Evolutionary conservation across 92 coral and sea anemone species (phyloP).

Genomic region (Palythoa caribaeorum): DNA sequence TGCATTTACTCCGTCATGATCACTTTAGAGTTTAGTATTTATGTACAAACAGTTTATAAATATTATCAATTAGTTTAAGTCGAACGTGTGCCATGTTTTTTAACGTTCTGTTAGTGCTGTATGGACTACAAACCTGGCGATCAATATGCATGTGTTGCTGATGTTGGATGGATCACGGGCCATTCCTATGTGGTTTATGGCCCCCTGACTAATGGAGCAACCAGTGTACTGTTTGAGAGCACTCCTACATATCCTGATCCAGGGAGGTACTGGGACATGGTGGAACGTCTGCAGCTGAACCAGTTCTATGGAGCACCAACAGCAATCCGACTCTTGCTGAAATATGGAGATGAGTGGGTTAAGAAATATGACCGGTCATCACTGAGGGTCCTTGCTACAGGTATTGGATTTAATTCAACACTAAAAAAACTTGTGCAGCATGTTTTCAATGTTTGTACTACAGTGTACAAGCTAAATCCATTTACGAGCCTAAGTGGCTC

Average conservation of each 20-base stretch:
- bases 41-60: too few species aligned
- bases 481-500: too few species aligned
- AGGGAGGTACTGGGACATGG: slow-evolving; percentile 99
- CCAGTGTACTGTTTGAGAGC: slow-evolving; percentile 94
- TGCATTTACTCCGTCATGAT: slow-evolving; percentile 28
- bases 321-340: slow-evolving; percentile 84
- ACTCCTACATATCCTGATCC: slow-evolving; percentile 99
- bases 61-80: background rate
- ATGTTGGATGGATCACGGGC: slow-evolving; percentile 99
- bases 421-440: background rate
- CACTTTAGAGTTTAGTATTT: slow-evolving; percentile 7
- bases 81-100: background rate
- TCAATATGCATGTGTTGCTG: slow-evolving; percentile 95
- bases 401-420: slow-evolving; percentile 34
- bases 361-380: slow-evolving; percentile 95
- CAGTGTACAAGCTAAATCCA: too few species aligned
- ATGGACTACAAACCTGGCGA: slow-evolving; percentile 95
- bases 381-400: slow-evolving; percentile 89
- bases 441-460: too few species aligned
- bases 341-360: slow-evolving; percentile 89
- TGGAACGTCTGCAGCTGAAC: slow-evolving; percentile 83
- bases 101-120: slow-evolving; percentile 69
- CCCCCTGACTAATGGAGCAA: slow-evolving; percentile 96
- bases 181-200: slow-evolving; percentile 98
- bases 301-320: slow-evolving; percentile 98